Percentiles rank a stretch among this genome's conserved stretches.
phyloP scores from a whole-genome alignment of 2,797 vertebrate genomes.

The Oryzias dopingdopingensis region DNA sequence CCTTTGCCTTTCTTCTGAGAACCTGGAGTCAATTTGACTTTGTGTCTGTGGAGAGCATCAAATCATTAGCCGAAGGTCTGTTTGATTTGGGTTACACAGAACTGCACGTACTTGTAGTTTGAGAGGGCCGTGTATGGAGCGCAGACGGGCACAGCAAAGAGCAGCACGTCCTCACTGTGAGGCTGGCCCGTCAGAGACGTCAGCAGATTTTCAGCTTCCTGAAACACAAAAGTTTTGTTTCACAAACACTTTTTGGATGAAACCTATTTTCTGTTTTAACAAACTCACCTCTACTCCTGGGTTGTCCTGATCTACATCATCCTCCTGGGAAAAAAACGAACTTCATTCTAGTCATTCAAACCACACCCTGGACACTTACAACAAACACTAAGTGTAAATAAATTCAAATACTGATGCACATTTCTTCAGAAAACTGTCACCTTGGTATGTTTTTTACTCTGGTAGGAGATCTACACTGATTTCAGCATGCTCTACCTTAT shows the following conservation, averaged over 20 bases:
- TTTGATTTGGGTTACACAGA: no score
- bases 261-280: no score
- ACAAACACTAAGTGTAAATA: not conserved
- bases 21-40: constrained; percentile 96
- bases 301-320: constrained; percentile 89
- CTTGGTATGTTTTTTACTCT: no score
- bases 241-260: no score
- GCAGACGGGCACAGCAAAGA: constrained; percentile 93
- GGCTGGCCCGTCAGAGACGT: constrained; percentile 91
- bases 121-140: constrained; percentile 91
- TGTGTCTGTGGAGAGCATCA: constrained; percentile 78
- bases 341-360: not conserved
- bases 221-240: not conserved
- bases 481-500: constrained; percentile 78
- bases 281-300: constrained; percentile 84
- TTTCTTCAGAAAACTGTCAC: no score
- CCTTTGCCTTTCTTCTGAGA: constrained; percentile 98
- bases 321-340: constrained; percentile 68
- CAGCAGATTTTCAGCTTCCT: constrained; percentile 84
- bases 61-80: not conserved
- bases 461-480: not conserved
- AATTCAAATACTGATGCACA: not conserved
- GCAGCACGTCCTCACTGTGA: constrained; percentile 86
- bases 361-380: not conserved
- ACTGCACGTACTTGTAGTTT: constrained; percentile 85